Percentiles rank a stretch among this genome's conserved stretches.
These are phyloP conservation scores for Pseudoatta argentina DNA, from an alignment of 1,140 invertebrate species.

Conservation along the genomic window DNA sequence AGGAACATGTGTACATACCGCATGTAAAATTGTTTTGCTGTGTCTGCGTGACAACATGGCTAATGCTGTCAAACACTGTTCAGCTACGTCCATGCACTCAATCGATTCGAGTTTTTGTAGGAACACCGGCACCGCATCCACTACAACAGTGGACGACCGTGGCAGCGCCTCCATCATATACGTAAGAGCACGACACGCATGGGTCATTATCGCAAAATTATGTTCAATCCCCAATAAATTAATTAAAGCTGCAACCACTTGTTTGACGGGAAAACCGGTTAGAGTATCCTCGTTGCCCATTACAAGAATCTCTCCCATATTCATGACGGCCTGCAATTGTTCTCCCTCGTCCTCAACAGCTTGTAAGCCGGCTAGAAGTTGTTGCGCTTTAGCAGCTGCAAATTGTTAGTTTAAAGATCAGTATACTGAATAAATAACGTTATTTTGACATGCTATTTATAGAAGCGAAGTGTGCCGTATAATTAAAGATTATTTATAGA, in stretches of 20 bases:
- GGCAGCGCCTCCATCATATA: conserved; percentile 99
- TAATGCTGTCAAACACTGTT: conserved; percentile 97
- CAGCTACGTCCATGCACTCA: conserved; percentile 99
- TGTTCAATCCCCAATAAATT: conserved; percentile 96
- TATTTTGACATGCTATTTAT: neutral
- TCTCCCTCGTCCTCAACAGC: conserved; percentile 98
- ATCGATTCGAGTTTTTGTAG: conserved; percentile 98
- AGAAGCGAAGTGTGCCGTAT: neutral
- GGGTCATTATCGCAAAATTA: conserved; percentile 99
- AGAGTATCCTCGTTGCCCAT: conserved; percentile 99
- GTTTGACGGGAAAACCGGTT: conserved; percentile 98
- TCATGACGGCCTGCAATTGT: conserved; percentile 98
- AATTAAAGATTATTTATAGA: conserved; percentile 17
- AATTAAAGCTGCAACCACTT: conserved; percentile 98
- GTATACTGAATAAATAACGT: conserved; percentile 52
- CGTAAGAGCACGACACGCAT: conserved; percentile 98
- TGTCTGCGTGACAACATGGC: conserved; percentile 98
- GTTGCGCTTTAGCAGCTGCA: conserved; percentile 96
- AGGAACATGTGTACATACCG: conserved; percentile 87
- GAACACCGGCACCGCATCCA: conserved; percentile 98
- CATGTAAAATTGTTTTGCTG: conserved; percentile 98
- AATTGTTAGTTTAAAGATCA: conserved; percentile 77
- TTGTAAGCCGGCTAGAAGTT: conserved; percentile 96
- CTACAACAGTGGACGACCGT: conserved; percentile 97
- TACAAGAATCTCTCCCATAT: conserved; percentile 99